Evolutionary conservation across 2,797 vertebrate genomes (phyloP).

Genomic region (Gymnodraco acuticeps): DNA sequence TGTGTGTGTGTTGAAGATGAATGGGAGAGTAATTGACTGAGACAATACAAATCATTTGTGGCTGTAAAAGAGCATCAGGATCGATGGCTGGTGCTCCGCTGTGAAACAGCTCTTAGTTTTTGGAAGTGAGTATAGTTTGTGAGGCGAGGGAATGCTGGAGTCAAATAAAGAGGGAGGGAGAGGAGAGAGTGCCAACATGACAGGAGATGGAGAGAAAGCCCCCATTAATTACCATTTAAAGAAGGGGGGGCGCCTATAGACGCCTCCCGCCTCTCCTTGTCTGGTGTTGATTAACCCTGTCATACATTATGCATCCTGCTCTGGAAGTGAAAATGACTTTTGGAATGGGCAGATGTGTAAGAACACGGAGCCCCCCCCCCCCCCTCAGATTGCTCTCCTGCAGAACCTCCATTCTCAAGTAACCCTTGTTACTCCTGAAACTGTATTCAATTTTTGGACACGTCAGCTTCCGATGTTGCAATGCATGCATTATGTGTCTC

Average conservation of each 20-base stretch:
- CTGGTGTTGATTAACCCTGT: conserved; percentile 62
- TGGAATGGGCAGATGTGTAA: conserved; percentile 56
- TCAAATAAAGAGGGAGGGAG: conserved; percentile 5
- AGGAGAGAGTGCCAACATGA: conserved; percentile 1
- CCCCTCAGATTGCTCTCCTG: conserved; percentile 39
- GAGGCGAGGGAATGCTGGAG: background rate
- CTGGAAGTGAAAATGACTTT: conserved; percentile 69
- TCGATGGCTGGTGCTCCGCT: conserved; percentile 66
- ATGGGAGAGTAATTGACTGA: conserved; percentile 76
- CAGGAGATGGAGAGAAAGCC: conserved; percentile 11
- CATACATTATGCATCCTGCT: conserved; percentile 69
- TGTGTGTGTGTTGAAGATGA: conserved; percentile 56
- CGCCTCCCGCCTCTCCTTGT: conserved; percentile 30
- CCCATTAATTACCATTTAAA: conserved; percentile 7
- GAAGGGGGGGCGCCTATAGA: conserved; percentile 43
- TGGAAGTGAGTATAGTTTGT: conserved; percentile 21
- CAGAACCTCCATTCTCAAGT: conserved; percentile 42
- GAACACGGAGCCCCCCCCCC: conserved; percentile 29
- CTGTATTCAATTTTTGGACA: conserved; percentile 51
- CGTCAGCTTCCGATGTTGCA: conserved; percentile 41
- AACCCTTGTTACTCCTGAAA: conserved; percentile 56
- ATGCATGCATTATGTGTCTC: conserved; percentile 51
- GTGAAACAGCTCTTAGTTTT: conserved; percentile 49
- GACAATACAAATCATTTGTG: conserved; percentile 82
- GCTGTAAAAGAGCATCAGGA: conserved; percentile 78